Base-by-base conservation (phyloP, 2,888 invertebrate genomes). In the Acanthosepion lycidas region DNA sequence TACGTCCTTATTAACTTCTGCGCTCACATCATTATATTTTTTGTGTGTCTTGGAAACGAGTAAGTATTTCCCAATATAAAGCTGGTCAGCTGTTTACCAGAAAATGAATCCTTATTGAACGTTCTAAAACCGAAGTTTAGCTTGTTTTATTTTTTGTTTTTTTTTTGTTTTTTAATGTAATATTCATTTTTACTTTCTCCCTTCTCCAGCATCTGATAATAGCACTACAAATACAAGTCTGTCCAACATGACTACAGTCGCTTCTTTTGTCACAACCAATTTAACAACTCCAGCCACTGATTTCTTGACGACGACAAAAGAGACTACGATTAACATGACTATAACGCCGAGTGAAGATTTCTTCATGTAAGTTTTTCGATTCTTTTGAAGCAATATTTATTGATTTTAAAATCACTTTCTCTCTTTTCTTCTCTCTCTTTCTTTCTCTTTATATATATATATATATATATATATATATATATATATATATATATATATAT, bases 261-360 rank as follows among this genome's bases (percentile, higher is more conserved):
- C 78, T 33, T 78, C 78, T n/a, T 78, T 33, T 15, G 4, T 33
- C 18, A 33, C n/a, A 78, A 78, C 9, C 23, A 23, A 33, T 15
- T n/a, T 9, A 33, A 33, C 78, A n/a, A 78, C 78, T 33, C 33
- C 78, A 15, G 12, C 12, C n/a, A n/a, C 9, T 12, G 15, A n/a
- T 15, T 15, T n/a, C 8, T 78, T 33, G 15, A n/a, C 78, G 5
- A n/a, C n/a, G 0, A n/a, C 23, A 53, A 20, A 33, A 12, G 53
- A 1, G n/a, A 33, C 23, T 9, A 0, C n/a, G 2, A n/a, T 9
- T 9, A 59, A 94, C 33, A 94, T 6, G 48, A 94, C 94, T 2
- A 59, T 94, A n/a, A 55, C 96, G 78, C 98, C 98, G 28, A 98
- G 98, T 95, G 97, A 98, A 96, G 98, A 98, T 95, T 98, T 97